A percentile compares a stretch with the other conserved stretches of the same genome.
phyloP scores from a whole-genome alignment of 37 sponge, comb jelly and placozoan genomes.

The Eunapius fragilis region DNA sequence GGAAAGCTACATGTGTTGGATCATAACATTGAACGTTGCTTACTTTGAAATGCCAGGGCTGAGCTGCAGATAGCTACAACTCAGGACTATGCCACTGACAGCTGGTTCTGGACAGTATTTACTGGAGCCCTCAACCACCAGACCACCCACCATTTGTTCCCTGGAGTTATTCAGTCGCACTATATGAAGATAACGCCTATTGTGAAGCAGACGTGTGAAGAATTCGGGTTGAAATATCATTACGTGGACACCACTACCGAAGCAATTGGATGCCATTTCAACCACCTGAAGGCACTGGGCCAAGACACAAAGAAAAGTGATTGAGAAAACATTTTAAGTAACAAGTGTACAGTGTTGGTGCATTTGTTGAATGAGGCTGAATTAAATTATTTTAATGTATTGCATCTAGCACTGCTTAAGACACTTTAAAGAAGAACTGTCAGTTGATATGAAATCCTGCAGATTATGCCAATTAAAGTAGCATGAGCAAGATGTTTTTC shows the following conservation, averaged over 20 bases:
- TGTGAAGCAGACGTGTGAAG: conserved; percentile 78
- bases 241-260: conserved; percentile 81
- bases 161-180: conserved; percentile 47
- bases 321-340: not conserved
- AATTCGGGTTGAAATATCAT: conserved; percentile 88
- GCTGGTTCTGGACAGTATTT: conserved; percentile 67
- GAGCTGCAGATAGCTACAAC: conserved; percentile 72
- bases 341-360: not conserved
- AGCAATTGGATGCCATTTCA: conserved; percentile 83
- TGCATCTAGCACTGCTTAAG: no score
- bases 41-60: conserved; percentile 17
- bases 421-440: no score
- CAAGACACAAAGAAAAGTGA: conserved; percentile 17
- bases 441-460: no score
- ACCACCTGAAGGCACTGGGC: conserved; percentile 82
- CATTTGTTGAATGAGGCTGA: no score
- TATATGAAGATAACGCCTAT: conserved; percentile 78
- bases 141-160: conserved; percentile 75
- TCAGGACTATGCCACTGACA: conserved; percentile 67
- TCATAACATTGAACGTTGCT: not conserved
- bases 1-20: no score
- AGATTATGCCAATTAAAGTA: no score
- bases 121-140: conserved; percentile 75
- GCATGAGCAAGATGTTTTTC: no score
- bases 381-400: not conserved